Evolutionary conservation across 2,797 vertebrate genomes (phyloP).

Genomic region (Notolepis coatsorum): DNA sequence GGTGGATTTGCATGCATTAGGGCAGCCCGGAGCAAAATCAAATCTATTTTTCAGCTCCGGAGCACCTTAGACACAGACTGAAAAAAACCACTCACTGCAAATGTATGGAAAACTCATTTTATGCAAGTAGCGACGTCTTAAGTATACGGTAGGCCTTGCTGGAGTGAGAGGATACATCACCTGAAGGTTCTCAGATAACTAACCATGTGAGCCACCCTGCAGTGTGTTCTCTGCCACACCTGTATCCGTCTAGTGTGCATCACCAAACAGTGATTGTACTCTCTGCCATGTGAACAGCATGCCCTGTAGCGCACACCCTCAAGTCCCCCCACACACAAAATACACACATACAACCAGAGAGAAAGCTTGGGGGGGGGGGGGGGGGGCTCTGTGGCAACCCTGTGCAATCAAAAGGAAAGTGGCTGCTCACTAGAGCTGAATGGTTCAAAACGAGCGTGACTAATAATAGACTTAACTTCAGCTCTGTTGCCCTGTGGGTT

Average conservation of each 20-base stretch:
- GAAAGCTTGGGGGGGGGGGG: too few relatives aligned
- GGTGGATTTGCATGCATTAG: conserved; percentile 80
- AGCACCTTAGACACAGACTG: conserved; percentile 19
- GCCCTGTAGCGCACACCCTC: conserved; percentile 29
- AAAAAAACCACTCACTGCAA: conserved; percentile 16
- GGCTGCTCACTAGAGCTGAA: conserved; percentile 32
- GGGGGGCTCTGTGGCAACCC: too few relatives aligned
- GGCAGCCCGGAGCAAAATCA: conserved; percentile 64
- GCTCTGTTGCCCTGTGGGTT: too few relatives aligned
- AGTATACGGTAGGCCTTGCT: conserved; percentile 2
- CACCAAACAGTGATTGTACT: background rate
- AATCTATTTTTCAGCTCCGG: conserved; percentile 68
- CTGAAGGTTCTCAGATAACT: conserved; percentile 18
- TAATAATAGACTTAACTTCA: too few relatives aligned
- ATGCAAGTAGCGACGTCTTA: conserved; percentile 21
- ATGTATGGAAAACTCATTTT: conserved; percentile 48
- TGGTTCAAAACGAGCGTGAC: too few relatives aligned
- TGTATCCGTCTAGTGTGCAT: conserved; percentile 23
- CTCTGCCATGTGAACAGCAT: conserved; percentile 13
- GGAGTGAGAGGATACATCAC: conserved; percentile 42
- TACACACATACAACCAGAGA: conserved; percentile 14
- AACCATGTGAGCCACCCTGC: conserved; percentile 20
- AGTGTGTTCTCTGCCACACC: background rate
- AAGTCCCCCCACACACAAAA: conserved; percentile 14
- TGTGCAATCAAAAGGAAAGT: conserved; percentile 43